Evolutionary conservation across 2,888 invertebrate species (phyloP).

Genomic region (Biston betularia): DNA sequence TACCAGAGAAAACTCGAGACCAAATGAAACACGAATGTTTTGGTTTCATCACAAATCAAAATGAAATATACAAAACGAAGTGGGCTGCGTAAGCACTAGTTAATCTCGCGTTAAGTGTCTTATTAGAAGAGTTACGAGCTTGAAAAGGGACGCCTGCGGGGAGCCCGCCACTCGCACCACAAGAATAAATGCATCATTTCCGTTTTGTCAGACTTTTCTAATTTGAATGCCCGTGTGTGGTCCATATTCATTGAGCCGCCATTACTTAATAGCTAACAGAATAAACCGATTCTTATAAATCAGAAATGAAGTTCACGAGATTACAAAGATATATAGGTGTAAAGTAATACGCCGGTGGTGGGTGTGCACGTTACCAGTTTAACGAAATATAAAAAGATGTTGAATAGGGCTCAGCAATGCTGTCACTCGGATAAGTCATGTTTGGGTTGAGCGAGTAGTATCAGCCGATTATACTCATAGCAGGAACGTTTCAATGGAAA

Average conservation of each 20-base stretch:
- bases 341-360: slow-evolving; percentile 47
- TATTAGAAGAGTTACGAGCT: slow-evolving; percentile 81
- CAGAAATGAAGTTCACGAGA: slow-evolving; percentile 55
- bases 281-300: slow-evolving; percentile 65
- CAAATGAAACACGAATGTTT: slow-evolving; percentile 59
- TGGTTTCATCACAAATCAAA: slow-evolving; percentile 76
- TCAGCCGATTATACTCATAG: slow-evolving; percentile 58
- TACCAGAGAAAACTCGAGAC: slow-evolving; percentile 62
- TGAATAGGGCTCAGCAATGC: slow-evolving; percentile 42
- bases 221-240: slow-evolving; percentile 80
- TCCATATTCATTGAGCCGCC: slow-evolving; percentile 68
- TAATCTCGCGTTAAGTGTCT: slow-evolving; percentile 78
- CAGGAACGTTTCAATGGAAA: slow-evolving; percentile 74
- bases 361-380: slow-evolving; percentile 8
- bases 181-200: slow-evolving; percentile 79
- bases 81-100: slow-evolving; percentile 74
- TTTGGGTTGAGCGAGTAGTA: slow-evolving; percentile 61
- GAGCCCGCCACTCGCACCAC: slow-evolving; percentile 69
- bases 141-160: slow-evolving; percentile 76
- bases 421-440: slow-evolving; percentile 47
- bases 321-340: slow-evolving; percentile 54
- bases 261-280: slow-evolving; percentile 66
- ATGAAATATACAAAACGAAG: slow-evolving; percentile 74
- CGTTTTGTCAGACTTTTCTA: slow-evolving; percentile 79
- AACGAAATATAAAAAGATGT: slow-evolving; percentile 43